phyloP scores from a whole-genome alignment of 2,113 vertebrate genomes.

The Morphnarchus princeps region DNA sequence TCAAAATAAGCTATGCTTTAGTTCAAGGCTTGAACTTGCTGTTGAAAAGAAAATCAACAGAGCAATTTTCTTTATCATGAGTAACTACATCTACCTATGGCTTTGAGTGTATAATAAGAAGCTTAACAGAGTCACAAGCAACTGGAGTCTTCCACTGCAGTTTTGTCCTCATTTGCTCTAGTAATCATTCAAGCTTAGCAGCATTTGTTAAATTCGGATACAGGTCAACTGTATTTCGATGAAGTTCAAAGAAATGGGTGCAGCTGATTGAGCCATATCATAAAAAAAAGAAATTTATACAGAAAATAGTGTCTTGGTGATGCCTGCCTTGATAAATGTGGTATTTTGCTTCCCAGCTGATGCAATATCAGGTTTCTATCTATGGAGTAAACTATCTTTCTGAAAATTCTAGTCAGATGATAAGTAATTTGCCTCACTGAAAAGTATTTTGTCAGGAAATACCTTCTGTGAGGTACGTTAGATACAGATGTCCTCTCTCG shows the following conservation, averaged over 20 bases:
- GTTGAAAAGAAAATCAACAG: slow-evolving; percentile 37
- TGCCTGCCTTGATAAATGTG: background rate
- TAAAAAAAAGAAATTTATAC: background rate
- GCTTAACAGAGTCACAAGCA: background rate
- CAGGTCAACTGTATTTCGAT: background rate
- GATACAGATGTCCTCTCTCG: background rate
- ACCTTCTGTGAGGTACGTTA: background rate
- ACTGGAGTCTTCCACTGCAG: background rate
- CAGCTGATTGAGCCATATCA: background rate
- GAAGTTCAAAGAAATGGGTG: slow-evolving; percentile 5
- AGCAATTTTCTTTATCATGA: slow-evolving; percentile 7
- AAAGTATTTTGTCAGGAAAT: background rate
- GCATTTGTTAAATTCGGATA: background rate
- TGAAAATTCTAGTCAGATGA: background rate
- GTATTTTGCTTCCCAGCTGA: background rate
- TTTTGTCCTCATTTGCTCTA: slow-evolving; percentile 21
- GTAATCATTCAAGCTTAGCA: slow-evolving; percentile 20
- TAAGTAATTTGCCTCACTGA: background rate
- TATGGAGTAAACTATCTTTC: background rate
- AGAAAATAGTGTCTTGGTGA: background rate
- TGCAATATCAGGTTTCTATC: background rate
- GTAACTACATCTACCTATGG: slow-evolving; percentile 10
- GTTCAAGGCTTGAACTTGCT: slow-evolving; percentile 28
- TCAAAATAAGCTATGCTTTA: slow-evolving; percentile 6
- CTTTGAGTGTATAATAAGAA: background rate